Evolutionary conservation across 2,797 vertebrate species (phyloP).

Genomic region (Vipera ursinii): DNA sequence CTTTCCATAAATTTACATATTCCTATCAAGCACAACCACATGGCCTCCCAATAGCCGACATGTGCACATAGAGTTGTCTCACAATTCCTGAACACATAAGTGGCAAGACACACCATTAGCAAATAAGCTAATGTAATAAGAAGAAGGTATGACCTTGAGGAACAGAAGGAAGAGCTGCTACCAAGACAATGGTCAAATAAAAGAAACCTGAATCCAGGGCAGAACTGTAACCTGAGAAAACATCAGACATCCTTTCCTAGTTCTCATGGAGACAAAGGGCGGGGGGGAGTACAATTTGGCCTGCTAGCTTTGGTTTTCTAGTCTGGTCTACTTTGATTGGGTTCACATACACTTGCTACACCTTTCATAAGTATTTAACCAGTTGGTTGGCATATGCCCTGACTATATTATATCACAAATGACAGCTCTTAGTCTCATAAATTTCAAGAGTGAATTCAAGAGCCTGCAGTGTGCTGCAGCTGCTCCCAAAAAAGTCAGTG

Average conservation of each 20-base stretch:
- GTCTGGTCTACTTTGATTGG: neutral
- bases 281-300: neutral
- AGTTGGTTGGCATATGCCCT: neutral
- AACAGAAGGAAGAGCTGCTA: neutral
- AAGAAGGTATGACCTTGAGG: neutral
- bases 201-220: neutral
- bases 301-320: neutral
- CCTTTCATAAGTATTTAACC: neutral
- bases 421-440: neutral
- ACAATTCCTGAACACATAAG: neutral
- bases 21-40: neutral
- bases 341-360: neutral
- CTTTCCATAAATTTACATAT: neutral
- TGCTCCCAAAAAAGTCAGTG: neutral
- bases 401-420: neutral
- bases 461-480: neutral
- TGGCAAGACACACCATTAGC: neutral
- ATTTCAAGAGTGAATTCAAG: neutral
- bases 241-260: neutral
- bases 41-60: neutral
- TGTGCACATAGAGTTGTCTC: neutral
- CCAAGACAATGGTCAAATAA: neutral
- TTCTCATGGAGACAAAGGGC: neutral
- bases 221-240: neutral
- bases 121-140: neutral